phyloP scores from a whole-genome alignment of 2,888 invertebrate genomes.

The Drosophila atripex region DNA sequence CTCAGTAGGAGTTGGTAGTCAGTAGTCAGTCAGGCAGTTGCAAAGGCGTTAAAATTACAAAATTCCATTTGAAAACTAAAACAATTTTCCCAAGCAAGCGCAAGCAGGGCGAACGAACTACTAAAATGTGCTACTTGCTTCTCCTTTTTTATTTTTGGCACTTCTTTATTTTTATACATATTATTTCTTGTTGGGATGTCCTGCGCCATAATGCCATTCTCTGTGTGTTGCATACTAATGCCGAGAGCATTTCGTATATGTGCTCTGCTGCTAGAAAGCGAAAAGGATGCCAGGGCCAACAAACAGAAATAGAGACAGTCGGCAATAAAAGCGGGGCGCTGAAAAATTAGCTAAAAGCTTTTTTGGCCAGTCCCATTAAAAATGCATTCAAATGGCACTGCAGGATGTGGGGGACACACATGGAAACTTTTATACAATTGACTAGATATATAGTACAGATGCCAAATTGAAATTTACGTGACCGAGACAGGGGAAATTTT shows the following conservation, averaged over 20 bases:
- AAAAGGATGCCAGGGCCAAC: slow-evolving; percentile 76
- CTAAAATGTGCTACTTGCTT: slow-evolving; percentile 48
- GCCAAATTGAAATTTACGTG: slow-evolving; percentile 59
- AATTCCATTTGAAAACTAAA: slow-evolving; percentile 81
- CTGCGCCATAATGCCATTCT: slow-evolving; percentile 78
- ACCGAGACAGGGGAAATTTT: slow-evolving; percentile 42
- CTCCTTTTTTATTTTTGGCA: slow-evolving; percentile 17
- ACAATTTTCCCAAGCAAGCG: slow-evolving; percentile 64
- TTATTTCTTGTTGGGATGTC: slow-evolving; percentile 60
- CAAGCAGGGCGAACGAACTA: slow-evolving; percentile 26
- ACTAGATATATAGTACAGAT: slow-evolving; percentile 38
- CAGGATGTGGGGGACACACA: slow-evolving; percentile 10
- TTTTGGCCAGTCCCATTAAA: slow-evolving; percentile 75
- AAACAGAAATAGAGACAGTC: slow-evolving; percentile 21
- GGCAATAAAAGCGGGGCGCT: slow-evolving; percentile 50
- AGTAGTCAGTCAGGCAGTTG: slow-evolving; percentile 3
- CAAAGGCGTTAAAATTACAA: slow-evolving; percentile 80
- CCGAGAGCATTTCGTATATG: slow-evolving; percentile 40
- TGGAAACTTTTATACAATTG: slow-evolving; percentile 52
- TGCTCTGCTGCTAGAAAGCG: slow-evolving; percentile 21
- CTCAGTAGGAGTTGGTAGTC: background rate
- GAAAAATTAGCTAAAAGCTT: slow-evolving; percentile 83
- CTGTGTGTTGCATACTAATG: slow-evolving; percentile 79
- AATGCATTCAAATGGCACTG: slow-evolving; percentile 76
- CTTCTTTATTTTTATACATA: slow-evolving; percentile 11